These are phyloP conservation scores for Ophioninae sp. DNA, from an alignment of 2,888 invertebrate genomes.

Conservation along the genomic window DNA sequence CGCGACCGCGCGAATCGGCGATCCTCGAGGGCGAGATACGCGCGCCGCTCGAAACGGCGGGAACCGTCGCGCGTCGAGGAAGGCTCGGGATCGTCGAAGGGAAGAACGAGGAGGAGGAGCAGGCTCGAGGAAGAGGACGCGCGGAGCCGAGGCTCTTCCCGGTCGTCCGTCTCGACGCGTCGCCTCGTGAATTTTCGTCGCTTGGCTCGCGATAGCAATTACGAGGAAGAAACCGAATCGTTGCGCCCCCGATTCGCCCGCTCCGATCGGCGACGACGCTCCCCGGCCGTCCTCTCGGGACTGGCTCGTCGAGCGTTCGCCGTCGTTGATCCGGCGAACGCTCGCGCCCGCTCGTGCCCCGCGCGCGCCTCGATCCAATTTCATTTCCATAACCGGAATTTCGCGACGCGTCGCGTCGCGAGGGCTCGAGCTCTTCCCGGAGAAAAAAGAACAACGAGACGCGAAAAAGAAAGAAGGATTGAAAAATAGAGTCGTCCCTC, in stretches of 20 bases:
- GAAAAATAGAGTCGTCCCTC: conserved; percentile 15
- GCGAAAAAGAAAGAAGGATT: conserved; percentile 14
- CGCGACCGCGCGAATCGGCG: too few relatives aligned
- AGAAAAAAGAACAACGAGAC: conserved; percentile 44
- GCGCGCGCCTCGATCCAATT: conserved; percentile 44
- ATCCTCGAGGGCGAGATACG: too few relatives aligned
- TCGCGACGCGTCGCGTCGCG: conserved; percentile 59
- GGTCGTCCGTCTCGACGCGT: not conserved
- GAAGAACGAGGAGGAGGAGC: not conserved
- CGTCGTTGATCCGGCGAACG: conserved; percentile 8
- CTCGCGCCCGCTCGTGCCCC: too few relatives aligned
- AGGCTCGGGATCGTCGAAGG: too few relatives aligned
- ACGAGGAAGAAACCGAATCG: conserved; percentile 22
- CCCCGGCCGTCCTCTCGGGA: conserved; percentile 11
- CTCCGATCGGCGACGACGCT: conserved; percentile 2
- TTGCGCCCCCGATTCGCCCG: conserved; percentile 12
- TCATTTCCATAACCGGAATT: conserved; percentile 75
- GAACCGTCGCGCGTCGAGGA: too few relatives aligned
- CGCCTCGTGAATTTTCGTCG: not conserved
- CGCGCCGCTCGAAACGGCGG: too few relatives aligned
- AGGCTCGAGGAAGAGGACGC: not conserved
- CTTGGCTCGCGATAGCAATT: not conserved
- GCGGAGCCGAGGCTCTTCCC: not conserved
- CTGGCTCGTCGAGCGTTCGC: conserved; percentile 25
- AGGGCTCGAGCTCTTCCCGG: conserved; percentile 29